Evolutionary conservation across 2,113 vertebrate species (phyloP), one percentile per base, ranked within the genome.

Genomic region (Ailuropoda melanoleuca): DNA sequence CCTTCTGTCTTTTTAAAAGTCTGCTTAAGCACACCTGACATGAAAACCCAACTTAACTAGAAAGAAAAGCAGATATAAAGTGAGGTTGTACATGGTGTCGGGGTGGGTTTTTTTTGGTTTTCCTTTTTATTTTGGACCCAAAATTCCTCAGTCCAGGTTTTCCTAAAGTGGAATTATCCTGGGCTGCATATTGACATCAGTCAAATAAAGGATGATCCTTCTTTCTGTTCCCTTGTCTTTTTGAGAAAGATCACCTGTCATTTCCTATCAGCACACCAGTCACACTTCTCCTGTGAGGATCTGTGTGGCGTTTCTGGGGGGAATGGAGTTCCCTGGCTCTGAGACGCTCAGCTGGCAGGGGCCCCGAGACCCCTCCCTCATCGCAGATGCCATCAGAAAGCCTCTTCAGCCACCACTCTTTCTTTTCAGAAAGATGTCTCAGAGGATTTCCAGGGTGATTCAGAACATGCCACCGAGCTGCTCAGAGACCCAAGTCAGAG

Each of bases 1-100:
- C 21, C 53, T 64, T 92, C 60, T 88, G 91, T 23, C 29, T 88
- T 91, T 92, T 96, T 13, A 88, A 90, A 91, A 81, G 15, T 84
- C 50, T 46, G 21, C 19, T 97, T 66, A 78, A 88, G 82, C 31
- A 48, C 15, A 87, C 21, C 75, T 92, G 88, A 90, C 64, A 68
- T 43, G 34, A 95, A 94, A 92, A 72, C 8, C 1, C 50, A 94
- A 78, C 8, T 53, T 74, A 60, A 60, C 17, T 37, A 37, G 66
- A 87, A 96, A 95, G 64, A 62, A 93, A 92, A 48, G n/a, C 24
- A 90, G 31, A 70, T 86, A 46, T 24, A 37, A 94, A 85, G 24
- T 93, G 86, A 88, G 37, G 3, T 53, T 82, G 55, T 82, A 50
- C n/a, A 48, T 70, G 21, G 10, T 34, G 29, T 60, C 70, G 5